These are phyloP conservation scores for Eueremaeus valkanovi DNA, from an alignment of 2,888 invertebrate genomes.

Conservation along the genomic window DNA sequence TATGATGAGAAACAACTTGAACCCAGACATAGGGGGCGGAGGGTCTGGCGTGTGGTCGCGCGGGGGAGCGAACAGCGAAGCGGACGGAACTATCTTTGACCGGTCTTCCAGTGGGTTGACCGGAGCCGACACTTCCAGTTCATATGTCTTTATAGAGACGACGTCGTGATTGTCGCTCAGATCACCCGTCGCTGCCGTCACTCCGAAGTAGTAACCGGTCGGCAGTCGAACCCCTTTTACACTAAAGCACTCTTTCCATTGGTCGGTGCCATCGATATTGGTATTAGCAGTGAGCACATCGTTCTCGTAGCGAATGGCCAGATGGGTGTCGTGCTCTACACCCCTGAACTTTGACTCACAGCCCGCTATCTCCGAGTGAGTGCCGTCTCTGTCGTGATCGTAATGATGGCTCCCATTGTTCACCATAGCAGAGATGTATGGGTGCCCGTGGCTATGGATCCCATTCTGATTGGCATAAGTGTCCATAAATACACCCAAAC, in stretches of 20 bases:
- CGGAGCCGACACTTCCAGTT: conserved; percentile 70
- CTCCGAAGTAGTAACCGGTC: conserved; percentile 89
- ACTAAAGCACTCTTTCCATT: conserved; percentile 88
- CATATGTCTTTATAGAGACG: conserved; percentile 82
- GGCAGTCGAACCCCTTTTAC: conserved; percentile 86
- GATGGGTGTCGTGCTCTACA: conserved; percentile 78
- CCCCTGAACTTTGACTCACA: conserved; percentile 96
- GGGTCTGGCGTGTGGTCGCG: conserved; percentile 78
- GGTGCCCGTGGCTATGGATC: conserved; percentile 96
- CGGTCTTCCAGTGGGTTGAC: conserved; percentile 62
- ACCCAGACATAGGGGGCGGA: conserved; percentile 76
- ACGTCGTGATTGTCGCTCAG: conserved; percentile 92
- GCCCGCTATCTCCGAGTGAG: conserved; percentile 93
- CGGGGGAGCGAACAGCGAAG: conserved; percentile 82
- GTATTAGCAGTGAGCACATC: conserved; percentile 70
- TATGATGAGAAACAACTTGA: conserved; percentile 84
- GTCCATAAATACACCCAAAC: conserved; percentile 87
- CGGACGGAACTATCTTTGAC: conserved; percentile 79
- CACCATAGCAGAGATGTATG: conserved; percentile 96
- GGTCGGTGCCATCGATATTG: conserved; percentile 83
- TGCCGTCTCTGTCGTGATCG: conserved; percentile 97
- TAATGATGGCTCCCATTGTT: conserved; percentile 92
- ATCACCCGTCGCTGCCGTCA: conserved; percentile 94
- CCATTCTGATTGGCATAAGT: conserved; percentile 99
- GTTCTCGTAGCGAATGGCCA: conserved; percentile 85